A percentile compares a stretch with the other conserved stretches of the same genome.
These are phyloP conservation scores for Chelmon rostratus DNA, from an alignment of 2,797 vertebrate species.

Conservation along the genomic window DNA sequence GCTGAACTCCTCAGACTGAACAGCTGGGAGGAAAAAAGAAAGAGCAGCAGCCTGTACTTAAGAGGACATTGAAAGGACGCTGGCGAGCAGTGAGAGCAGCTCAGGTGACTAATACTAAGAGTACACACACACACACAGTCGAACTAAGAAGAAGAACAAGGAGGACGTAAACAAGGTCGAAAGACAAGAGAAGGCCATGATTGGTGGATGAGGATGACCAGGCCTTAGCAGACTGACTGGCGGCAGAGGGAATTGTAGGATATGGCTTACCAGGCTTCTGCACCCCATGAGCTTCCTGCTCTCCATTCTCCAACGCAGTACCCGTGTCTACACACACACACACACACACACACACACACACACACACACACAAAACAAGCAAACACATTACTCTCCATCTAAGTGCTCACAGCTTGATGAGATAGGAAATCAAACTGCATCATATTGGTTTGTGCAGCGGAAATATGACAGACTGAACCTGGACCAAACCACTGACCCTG, in stretches of 20 bases:
- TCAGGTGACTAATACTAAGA: neutral
- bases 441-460: neutral
- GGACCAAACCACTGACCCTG: conserved; percentile 7
- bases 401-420: conserved; percentile 14
- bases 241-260: conserved; percentile 52
- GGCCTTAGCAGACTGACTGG: conserved; percentile 25
- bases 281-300: conserved; percentile 86
- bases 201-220: conserved; percentile 32
- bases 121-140: neutral
- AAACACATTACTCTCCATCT: conserved; percentile 58
- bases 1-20: neutral
- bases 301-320: conserved; percentile 88
- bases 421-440: conserved; percentile 28
- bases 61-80: conserved; percentile 12
- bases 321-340: conserved; percentile 73
- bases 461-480: conserved; percentile 1
- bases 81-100: conserved; percentile 35
- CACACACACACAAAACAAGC: conserved; percentile 35
- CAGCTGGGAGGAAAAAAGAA: neutral
- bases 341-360: conserved; percentile 38
- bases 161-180: conserved; percentile 36
- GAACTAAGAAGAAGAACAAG: conserved; percentile 18
- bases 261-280: conserved; percentile 88
- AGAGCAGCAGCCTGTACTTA: conserved; percentile 6
- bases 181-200: conserved; percentile 28